Evolutionary conservation across 2,797 vertebrate species (phyloP).

Genomic region (Schizothorax lantsangensis): DNA sequence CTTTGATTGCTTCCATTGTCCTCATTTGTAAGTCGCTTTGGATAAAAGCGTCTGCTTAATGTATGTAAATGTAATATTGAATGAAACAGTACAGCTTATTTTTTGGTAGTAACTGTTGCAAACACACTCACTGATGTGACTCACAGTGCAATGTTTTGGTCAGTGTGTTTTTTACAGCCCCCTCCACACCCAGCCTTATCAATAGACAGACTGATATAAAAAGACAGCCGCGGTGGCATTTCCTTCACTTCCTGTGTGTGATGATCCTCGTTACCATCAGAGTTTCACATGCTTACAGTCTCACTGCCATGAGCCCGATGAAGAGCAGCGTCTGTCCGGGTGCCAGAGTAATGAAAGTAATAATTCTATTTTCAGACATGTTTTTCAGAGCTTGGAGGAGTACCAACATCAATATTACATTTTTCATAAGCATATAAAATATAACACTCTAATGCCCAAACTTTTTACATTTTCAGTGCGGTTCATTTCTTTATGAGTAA

Average conservation of each 20-base stretch:
- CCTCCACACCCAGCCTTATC: slow-evolving; percentile 60
- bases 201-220: slow-evolving; percentile 65
- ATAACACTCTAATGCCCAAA: not conserved
- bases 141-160: not conserved
- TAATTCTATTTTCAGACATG: not conserved
- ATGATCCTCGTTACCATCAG: slow-evolving; percentile 28
- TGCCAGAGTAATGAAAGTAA: not conserved
- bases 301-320: not conserved
- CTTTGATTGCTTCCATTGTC: too few species aligned
- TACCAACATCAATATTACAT: not conserved
- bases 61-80: not conserved
- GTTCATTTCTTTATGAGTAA: not conserved
- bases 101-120: not conserved
- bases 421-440: not conserved
- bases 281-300: not conserved
- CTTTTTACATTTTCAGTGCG: not conserved
- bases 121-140: not conserved
- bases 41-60: too few species aligned
- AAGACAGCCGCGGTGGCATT: slow-evolving; percentile 77
- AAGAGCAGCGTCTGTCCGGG: not conserved
- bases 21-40: too few species aligned
- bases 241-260: slow-evolving; percentile 68
- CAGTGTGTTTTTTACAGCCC: slow-evolving; percentile 34
- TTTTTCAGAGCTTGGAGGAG: not conserved
- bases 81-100: not conserved